Evolutionary conservation across 2,888 invertebrate species (phyloP), one percentile per base, ranked within the genome.

Genomic region (Netelia inedita): DNA sequence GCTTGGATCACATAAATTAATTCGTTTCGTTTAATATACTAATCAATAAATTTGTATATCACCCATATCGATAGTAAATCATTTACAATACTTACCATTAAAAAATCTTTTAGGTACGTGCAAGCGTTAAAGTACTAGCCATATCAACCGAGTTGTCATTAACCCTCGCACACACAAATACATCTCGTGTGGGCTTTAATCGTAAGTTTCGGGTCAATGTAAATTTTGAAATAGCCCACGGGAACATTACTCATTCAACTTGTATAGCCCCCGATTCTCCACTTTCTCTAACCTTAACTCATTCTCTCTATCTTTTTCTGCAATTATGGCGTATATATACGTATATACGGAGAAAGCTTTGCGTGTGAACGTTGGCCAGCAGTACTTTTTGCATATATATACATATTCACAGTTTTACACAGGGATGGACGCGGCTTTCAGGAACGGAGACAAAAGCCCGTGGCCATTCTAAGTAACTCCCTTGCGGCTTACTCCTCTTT

Each of bases 381-480:
- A 50, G 55, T 75, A 55, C 57, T 68, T 79, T 63, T 73, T 16
- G 35, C 71, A 71, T 71, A 57, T 80, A 57, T 66, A 74, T 69
- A 46, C 2, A 66, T 65, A 63, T 71, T 75, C 71, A 65, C 41
- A 21, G 65, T 75, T 61, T 46, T 16, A 23, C 50, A 68, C 14
- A 14, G 69, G 74, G 35, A 71, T 72, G 69, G 74, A 55, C 74
- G 73, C 71, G 74, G 68, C 41, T 79, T 75, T 50, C 35, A 61
- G 68, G 68, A 69, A 53, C 71, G 69, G 61, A 81, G 79, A 87
- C 84, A 87, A 87, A 87, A 85, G 85, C 85, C 79, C 82, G 73
- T 83, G 71, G 82, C 84, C 72, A 83, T 85, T 85, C 69, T 79
- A 83, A 87, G 85, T 87, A 86, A 87, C 85, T 85, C 76, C 63